Base-by-base conservation (phyloP, 2,113 vertebrate species). In the Recurvirostra avosetta region DNA sequence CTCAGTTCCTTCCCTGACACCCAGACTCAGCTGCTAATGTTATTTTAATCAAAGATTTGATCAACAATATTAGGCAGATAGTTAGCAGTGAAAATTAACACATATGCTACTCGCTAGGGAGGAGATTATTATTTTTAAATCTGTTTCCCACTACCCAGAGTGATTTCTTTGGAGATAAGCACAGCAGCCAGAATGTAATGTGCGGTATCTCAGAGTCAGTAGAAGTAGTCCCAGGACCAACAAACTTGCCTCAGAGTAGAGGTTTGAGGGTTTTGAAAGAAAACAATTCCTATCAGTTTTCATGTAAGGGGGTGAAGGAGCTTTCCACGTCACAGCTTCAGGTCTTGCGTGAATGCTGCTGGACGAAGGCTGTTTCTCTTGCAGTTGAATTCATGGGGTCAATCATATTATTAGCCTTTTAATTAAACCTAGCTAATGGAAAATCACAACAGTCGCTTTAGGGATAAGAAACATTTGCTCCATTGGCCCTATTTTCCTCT, bases 21-120 rank as follows among this genome's bases (percentile, higher is more conserved):
- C 66, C n/a, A 74, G 63, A 15, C 87, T 91, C 74, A 70, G 80
- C 77, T 82, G 70, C 76, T 95, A 63, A 90, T 79, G 81, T 85
- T 68, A 85, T 92, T 96, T 97, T 95, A 95, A 96, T 95, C 84
- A 94, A 84, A 91, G 86, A 91, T 92, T 94, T 95, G 96, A 97
- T 92, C 94, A 92, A 68, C 83, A 88, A 47, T 96, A 91, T 94
- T 92, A 95, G 74, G 53, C 49, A 87, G 77, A 81, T 70, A 94
- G 72, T 85, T 85, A 94, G 58, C 58, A 82, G 74, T 63, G 74
- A 94, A 90, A 94, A 95, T 95, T 94, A 95, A 90, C 89, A 82
- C 45, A 27, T 90, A 36, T 0, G 1, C 36, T 70, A 76, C 56
- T 94, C 6, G 0, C 83, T 81, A 47, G 86, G 73, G 88, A 86